Conservation (phyloP, 2,888 invertebrate species). For the Eledone cirrhosa region DNA sequence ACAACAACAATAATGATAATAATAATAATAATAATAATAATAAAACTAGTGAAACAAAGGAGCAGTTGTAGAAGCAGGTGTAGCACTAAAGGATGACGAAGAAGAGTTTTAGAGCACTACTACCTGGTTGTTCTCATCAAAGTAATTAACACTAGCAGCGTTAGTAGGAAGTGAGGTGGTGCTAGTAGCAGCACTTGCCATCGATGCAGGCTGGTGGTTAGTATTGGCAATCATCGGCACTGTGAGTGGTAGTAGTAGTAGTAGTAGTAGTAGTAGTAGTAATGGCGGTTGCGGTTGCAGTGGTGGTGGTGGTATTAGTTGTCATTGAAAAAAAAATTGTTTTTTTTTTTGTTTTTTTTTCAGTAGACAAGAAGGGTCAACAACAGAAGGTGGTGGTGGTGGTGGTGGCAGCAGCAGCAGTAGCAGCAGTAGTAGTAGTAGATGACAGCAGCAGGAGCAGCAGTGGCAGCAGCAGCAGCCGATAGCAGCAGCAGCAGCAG, state of each 20-base stretch:
- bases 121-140: conserved; percentile 96
- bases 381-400: conserved; percentile 37
- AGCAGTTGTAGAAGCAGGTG: not conserved
- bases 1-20: too few relatives aligned
- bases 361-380: too few relatives aligned
- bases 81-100: not conserved
- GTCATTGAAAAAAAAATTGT: too few relatives aligned
- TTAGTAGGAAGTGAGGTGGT: conserved; percentile 85
- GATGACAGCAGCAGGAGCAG: conserved; percentile 39
- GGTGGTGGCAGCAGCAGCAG: conserved; percentile 8
- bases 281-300: conserved; percentile 46
- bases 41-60: too few relatives aligned
- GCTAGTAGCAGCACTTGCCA: conserved; percentile 51
- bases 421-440: not conserved
- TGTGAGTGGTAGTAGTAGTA: conserved; percentile 39
- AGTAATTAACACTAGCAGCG: conserved; percentile 93
- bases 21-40: too few relatives aligned
- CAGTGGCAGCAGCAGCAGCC: conserved; percentile 10
- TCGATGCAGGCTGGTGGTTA: conserved; percentile 28
- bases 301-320: too few relatives aligned
- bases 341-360: too few relatives aligned
- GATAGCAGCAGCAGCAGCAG: conserved; percentile 24
- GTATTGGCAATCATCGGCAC: conserved; percentile 25
- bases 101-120: conserved; percentile 32
- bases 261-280: conserved; percentile 32